Evolutionary conservation across 2,888 invertebrate genomes (phyloP).

Genomic region (Apomyelois bistriatella): DNA sequence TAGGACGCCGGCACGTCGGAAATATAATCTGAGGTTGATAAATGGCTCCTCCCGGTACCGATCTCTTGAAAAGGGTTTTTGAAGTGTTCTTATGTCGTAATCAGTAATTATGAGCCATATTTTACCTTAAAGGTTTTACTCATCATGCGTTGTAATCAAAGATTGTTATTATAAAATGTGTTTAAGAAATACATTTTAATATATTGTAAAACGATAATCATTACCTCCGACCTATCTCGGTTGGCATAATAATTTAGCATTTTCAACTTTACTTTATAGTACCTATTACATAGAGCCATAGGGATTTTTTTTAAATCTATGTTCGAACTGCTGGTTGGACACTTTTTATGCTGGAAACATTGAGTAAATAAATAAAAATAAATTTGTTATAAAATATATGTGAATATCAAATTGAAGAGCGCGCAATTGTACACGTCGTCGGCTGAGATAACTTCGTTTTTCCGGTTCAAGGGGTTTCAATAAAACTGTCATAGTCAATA

Average conservation of each 20-base stretch:
- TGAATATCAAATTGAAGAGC: constrained; percentile 2
- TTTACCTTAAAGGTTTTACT: neutral
- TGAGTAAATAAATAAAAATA: neutral
- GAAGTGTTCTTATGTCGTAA: constrained; percentile 5
- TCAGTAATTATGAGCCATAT: neutral
- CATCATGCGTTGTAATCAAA: neutral
- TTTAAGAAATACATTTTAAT: too few species aligned
- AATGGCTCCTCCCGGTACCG: constrained; percentile 34
- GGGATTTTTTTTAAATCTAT: too few species aligned
- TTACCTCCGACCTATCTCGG: too few species aligned
- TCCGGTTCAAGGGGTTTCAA: constrained; percentile 44
- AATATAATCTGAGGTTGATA: constrained; percentile 50
- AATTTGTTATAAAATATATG: neutral
- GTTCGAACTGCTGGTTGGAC: too few species aligned
- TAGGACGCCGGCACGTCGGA: constrained; percentile 25
- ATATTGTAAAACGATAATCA: too few species aligned
- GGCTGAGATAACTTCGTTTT: constrained; percentile 22
- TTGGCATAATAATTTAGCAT: too few species aligned
- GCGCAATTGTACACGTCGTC: constrained; percentile 1
- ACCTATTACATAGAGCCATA: too few species aligned
- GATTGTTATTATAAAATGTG: neutral
- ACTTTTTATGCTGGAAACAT: too few species aligned
- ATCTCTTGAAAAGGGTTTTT: constrained; percentile 20
- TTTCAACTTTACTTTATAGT: too few species aligned
- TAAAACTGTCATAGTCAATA: constrained; percentile 51